Base-by-base conservation (phyloP, 2,888 invertebrate genomes). In the Coecobrya sp. region DNA sequence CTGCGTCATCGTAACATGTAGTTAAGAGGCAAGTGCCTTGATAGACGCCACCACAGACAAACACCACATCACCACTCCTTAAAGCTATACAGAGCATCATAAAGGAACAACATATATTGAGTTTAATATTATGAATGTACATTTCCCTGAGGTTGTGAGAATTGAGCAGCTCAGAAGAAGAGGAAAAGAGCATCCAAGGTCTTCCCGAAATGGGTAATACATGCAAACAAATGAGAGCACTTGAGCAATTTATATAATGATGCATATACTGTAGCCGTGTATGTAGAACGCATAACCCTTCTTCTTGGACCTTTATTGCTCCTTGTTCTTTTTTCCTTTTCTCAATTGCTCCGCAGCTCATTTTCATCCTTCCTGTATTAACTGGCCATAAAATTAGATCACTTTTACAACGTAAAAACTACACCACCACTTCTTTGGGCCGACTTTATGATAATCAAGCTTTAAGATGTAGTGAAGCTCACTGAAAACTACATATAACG, bases 371-470 rank as follows among this genome's bases (percentile, higher is more conserved):
- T 92, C 90, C 89, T 90, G 93, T 89, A 94, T 94, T 94, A 93
- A 94, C 93, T 93, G 94, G 93, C 92, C 92, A 94, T 94, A 94
- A 94, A 94, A 94, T 94, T 93, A 93, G 93, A 94, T 94, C 94
- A 94, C 94, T 94, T 93, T 91, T 92, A 93, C 87, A 88, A 88
- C 92, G 79, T 81, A 49, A 55, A 81, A 81, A 59, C 81, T 81
- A 76, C 22, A 49, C 45, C 49, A 49, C 25, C 73, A 49, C 5
- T 52, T 79, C n/a, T 19, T 19, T 22, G 45, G 11, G 42, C 19
- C 45, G 73, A 73, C 73, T n/a, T 3, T 1, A 55, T 55, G 55
- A 55, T 55, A 2, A 55, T 55, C 55, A 16, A 55, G 55, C 36
- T 36, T 36, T 36, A 55, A 55, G 19, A 55, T 19, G 55, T 19